Base-by-base conservation (phyloP, 1,140 invertebrate genomes). In the Frieseomelitta varia region DNA sequence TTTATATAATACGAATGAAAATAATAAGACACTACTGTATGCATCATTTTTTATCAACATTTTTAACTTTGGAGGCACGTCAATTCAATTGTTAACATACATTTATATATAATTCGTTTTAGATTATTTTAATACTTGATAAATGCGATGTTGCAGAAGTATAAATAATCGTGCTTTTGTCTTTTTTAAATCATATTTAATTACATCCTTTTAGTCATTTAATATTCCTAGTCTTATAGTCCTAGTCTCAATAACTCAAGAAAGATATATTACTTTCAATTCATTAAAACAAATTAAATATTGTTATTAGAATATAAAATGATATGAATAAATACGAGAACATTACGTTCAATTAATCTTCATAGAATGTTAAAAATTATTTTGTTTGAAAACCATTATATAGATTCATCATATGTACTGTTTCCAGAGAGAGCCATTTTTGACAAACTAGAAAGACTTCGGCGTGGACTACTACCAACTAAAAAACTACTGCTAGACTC, bases 381-480 rank as follows among this genome's bases (percentile, higher is more conserved):
- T 47, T 83, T 68, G 76, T 74, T 72, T 69, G 53, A 63, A 82
- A 89, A 78, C 4, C 79, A 89, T 90, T 90, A 90, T 85, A 90
- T 76, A 85, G 89, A 81, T 39, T 92, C 91, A 81, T 94, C 91
- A 79, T 93, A 95, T 84, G 92, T 93, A 92, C 94, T 94, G 87
- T 94, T 95, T 84, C 95, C 95, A 79, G 96, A 96, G 47, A 97
- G 93, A 85, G 96, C 96, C 96, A 97, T 96, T 94, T 97, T 97
- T 85, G 96, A 96, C 84, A 97, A 95, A 90, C 96, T 96, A 87
- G 96, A 96, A 91, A 97, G 94, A 95, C 96, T 97, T 95, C 96
- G 95, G 91, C 96, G 96, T 89, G 96, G 96, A 94, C 96, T 97
- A 92, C 95, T 96, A 85, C 95, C 94, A 72, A 96, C 95, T 90